These are phyloP conservation scores for Drosophila cardini DNA, from an alignment of 1,140 invertebrate species.

Conservation along the genomic window DNA sequence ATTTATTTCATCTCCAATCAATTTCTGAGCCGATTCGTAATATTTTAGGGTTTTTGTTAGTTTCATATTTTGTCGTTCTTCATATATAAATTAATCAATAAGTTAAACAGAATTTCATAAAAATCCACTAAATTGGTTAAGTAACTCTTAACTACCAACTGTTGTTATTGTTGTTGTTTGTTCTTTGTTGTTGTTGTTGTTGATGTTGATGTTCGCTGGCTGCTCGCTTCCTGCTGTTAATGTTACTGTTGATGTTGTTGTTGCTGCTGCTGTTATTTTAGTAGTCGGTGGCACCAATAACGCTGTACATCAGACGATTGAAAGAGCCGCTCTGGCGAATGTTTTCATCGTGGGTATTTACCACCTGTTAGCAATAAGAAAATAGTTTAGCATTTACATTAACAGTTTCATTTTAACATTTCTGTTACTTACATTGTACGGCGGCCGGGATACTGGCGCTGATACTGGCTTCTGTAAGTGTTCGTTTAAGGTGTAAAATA, in stretches of 20 bases:
- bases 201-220: constrained; percentile 10
- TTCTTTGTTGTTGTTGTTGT: constrained; percentile 28
- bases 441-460: constrained; percentile 81
- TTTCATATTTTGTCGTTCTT: constrained; percentile 46
- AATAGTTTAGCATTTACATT: constrained; percentile 29
- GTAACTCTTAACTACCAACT: constrained; percentile 61
- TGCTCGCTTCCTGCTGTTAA: constrained; percentile 38
- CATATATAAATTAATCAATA: constrained; percentile 74
- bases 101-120: constrained; percentile 80
- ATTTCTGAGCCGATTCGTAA: constrained; percentile 67
- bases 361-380: constrained; percentile 61
- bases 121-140: constrained; percentile 80
- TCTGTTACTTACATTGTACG: constrained; percentile 81
- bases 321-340: constrained; percentile 96
- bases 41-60: constrained; percentile 63
- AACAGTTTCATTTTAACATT: constrained; percentile 5
- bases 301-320: constrained; percentile 95
- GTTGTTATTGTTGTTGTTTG: constrained; percentile 44
- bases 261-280: constrained; percentile 80
- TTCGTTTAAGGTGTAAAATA: constrained; percentile 25
- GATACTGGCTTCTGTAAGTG: constrained; percentile 78
- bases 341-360: constrained; percentile 87
- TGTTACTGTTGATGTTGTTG: constrained; percentile 46
- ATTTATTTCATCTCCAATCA: constrained; percentile 71
- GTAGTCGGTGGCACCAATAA: constrained; percentile 91